phyloP scores from a whole-genome alignment of 2,113 vertebrate genomes.

The Nyctibius bracteatus region DNA sequence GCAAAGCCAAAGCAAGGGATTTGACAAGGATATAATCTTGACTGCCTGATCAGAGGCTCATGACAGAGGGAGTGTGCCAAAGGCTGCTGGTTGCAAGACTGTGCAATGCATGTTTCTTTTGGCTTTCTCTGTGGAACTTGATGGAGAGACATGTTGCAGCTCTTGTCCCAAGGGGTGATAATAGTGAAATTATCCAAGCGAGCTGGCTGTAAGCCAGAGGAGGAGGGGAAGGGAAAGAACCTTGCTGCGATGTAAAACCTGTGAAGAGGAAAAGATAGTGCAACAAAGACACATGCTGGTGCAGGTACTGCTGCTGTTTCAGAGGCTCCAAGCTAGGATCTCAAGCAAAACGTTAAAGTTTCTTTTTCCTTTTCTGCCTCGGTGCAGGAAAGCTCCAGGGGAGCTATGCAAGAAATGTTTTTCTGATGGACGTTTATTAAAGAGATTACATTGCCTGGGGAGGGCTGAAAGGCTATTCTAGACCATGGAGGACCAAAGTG shows the following conservation, averaged over 20 bases:
- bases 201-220: background rate
- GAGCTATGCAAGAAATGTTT: background rate
- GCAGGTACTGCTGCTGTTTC: background rate
- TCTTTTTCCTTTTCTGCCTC: background rate
- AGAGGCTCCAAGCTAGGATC: background rate
- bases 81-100: background rate
- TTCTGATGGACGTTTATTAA: background rate
- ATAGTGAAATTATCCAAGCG: background rate
- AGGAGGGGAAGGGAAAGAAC: background rate
- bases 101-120: background rate
- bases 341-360: background rate
- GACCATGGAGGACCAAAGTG: background rate
- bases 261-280: background rate
- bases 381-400: background rate
- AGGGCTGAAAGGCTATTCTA: background rate
- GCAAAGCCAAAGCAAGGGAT: background rate
- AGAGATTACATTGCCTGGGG: background rate
- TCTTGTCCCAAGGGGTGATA: background rate
- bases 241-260: background rate
- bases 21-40: background rate
- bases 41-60: background rate
- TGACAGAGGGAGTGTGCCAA: background rate
- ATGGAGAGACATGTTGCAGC: background rate
- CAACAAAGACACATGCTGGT: background rate
- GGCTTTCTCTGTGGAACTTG: background rate